phyloP scores from a whole-genome alignment of 2,113 vertebrate species.

The Semnornis frantzii region DNA sequence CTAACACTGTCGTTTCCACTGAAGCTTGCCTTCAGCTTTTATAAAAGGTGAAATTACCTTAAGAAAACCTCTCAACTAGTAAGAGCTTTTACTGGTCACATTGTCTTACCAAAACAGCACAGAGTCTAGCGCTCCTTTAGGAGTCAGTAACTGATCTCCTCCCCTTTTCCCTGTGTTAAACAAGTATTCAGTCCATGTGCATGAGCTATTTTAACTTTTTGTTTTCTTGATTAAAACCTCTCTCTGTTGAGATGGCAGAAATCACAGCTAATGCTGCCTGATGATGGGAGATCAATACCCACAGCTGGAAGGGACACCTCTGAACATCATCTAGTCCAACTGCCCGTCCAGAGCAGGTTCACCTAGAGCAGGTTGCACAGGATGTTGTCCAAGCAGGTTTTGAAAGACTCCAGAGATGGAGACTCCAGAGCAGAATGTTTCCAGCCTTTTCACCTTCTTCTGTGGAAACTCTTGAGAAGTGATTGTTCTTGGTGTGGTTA shows the following conservation, averaged over 20 bases:
- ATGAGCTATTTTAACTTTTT: not conserved
- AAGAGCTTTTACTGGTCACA: not conserved
- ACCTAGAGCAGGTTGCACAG: too few relatives aligned
- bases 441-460: not conserved
- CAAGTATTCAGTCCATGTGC: not conserved
- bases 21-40: not conserved
- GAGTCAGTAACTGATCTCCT: not conserved
- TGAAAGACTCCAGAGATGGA: too few relatives aligned
- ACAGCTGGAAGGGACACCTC: too few relatives aligned
- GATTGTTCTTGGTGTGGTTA: not conserved
- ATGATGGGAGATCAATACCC: not conserved
- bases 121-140: not conserved
- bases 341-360: too few relatives aligned
- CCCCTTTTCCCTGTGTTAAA: not conserved
- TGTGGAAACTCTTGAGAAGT: not conserved
- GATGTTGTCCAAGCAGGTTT: too few relatives aligned
- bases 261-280: not conserved
- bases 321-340: too few relatives aligned
- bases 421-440: too few relatives aligned
- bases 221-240: not conserved
- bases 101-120: not conserved
- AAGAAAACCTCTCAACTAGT: not conserved
- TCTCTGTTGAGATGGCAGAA: not conserved
- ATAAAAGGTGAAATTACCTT: not conserved
- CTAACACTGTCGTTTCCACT: not conserved